phyloP scores from a whole-genome alignment of 2,797 vertebrate species.

The Chromobotia macracanthus region DNA sequence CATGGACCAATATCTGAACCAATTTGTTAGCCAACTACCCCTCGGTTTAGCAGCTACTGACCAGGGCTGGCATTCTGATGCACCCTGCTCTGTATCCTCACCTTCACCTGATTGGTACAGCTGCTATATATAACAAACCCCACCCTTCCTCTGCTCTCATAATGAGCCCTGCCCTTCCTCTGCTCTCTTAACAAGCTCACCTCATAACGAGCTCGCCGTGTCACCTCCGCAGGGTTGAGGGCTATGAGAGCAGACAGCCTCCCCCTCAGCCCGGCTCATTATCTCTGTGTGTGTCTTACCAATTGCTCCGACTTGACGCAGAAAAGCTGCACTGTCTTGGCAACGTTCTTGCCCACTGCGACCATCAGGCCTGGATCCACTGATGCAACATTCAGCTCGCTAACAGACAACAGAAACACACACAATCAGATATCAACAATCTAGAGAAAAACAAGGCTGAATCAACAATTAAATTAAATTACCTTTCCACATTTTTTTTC shows the following conservation, averaged over 20 bases:
- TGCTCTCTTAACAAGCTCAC: background rate
- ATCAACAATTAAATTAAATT: background rate
- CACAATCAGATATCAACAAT: too few relatives aligned
- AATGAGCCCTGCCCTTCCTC: too few relatives aligned
- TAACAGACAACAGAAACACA: slow-evolving; percentile 58
- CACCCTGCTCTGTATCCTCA: background rate
- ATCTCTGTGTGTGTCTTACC: slow-evolving; percentile 75
- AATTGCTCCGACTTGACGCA: slow-evolving; percentile 96
- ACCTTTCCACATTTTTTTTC: too few relatives aligned
- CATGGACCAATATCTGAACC: background rate
- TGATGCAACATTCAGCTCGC: slow-evolving; percentile 91
- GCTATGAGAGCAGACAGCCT: slow-evolving; percentile 35
- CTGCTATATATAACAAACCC: background rate
- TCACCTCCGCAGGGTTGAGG: slow-evolving; percentile 26
- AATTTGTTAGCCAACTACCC: background rate
- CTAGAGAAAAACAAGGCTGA: background rate
- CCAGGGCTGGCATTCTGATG: background rate
- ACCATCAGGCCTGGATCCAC: slow-evolving; percentile 87
- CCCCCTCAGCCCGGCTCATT: slow-evolving; percentile 23
- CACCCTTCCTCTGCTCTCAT: too few relatives aligned
- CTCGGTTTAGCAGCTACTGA: background rate
- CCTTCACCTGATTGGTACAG: background rate
- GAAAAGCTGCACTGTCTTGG: slow-evolving; percentile 93
- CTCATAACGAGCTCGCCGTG: slow-evolving; percentile 21
- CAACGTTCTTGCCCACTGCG: slow-evolving; percentile 92